A percentile compares a stretch with the other conserved stretches of the same genome.
Conservation (phyloP, 2,113 vertebrate species). For the Pelodiscus sinensis region DNA sequence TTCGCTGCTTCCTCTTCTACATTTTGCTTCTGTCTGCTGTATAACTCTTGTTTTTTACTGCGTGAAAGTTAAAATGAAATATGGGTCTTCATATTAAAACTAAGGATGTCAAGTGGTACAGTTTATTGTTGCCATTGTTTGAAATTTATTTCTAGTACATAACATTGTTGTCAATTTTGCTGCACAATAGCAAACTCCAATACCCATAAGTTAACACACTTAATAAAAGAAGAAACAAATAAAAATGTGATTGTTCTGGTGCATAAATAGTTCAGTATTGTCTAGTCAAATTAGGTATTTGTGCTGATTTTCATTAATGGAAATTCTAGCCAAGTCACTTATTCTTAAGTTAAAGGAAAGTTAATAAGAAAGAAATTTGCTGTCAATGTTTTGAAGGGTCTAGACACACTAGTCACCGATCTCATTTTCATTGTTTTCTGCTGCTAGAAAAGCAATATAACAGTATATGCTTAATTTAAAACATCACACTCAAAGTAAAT, state of each 20-base stretch:
- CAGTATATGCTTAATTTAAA: neutral
- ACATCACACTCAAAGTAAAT: neutral
- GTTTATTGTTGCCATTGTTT: neutral
- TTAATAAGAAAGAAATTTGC: neutral
- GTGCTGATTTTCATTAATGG: neutral
- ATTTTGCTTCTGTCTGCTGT: accelerated
- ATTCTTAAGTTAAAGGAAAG: neutral
- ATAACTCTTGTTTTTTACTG: neutral
- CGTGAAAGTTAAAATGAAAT: neutral
- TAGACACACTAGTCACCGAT: neutral
- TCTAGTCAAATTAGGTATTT: neutral
- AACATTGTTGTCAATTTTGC: neutral
- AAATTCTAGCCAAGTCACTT: neutral
- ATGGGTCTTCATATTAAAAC: neutral
- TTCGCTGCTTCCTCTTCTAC: neutral
- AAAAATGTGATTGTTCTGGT: neutral
- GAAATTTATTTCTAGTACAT: neutral
- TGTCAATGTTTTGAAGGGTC: neutral
- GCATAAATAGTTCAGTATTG: neutral
- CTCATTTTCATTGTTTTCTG: neutral
- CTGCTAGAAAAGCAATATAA: neutral
- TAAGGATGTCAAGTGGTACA: neutral
- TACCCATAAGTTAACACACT: neutral
- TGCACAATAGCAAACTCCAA: neutral
- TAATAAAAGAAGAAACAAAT: neutral